These are phyloP conservation scores for Montipora cactus DNA, from an alignment of 64 coral and sea anemone species.

Conservation along the genomic window DNA sequence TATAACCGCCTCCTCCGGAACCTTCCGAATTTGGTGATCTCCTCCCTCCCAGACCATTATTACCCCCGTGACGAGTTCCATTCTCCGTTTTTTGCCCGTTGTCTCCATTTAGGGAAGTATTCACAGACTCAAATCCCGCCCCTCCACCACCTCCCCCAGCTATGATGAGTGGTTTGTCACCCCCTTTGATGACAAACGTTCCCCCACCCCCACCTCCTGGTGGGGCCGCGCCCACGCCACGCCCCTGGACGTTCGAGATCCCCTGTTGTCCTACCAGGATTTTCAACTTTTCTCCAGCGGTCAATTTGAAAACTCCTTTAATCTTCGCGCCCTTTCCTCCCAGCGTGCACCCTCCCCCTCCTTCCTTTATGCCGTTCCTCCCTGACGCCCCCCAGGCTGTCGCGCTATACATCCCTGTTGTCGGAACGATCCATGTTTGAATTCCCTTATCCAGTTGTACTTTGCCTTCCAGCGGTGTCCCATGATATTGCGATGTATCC, in stretches of 20 bases:
- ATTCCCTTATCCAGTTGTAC: slow-evolving; percentile 55
- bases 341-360: neutral
- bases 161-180: slow-evolving; percentile 40
- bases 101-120: slow-evolving; percentile 52
- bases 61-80: slow-evolving; percentile 78
- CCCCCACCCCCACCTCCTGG: slow-evolving; percentile 81
- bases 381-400: slow-evolving; percentile 82
- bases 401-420: slow-evolving; percentile 65
- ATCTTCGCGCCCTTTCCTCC: slow-evolving; percentile 79
- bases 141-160: slow-evolving; percentile 89
- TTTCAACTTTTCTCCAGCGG: slow-evolving; percentile 32
- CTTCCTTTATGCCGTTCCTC: slow-evolving; percentile 49
- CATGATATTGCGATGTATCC: slow-evolving; percentile 48
- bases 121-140: slow-evolving; percentile 16
- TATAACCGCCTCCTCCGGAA: slow-evolving; percentile 55
- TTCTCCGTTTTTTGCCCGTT: slow-evolving; percentile 63
- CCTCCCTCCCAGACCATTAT: slow-evolving; percentile 34
- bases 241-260: neutral
- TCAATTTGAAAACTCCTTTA: slow-evolving; percentile 60
- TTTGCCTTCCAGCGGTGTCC: slow-evolving; percentile 71
- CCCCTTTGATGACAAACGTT: slow-evolving; percentile 62
- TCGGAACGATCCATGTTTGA: slow-evolving; percentile 80
- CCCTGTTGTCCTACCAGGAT: slow-evolving; percentile 81
- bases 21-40: neutral
- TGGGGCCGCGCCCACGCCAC: no score